These are phyloP conservation scores for Cherax quadricarinatus DNA, from an alignment of 1,140 invertebrate genomes.

Conservation along the genomic window DNA sequence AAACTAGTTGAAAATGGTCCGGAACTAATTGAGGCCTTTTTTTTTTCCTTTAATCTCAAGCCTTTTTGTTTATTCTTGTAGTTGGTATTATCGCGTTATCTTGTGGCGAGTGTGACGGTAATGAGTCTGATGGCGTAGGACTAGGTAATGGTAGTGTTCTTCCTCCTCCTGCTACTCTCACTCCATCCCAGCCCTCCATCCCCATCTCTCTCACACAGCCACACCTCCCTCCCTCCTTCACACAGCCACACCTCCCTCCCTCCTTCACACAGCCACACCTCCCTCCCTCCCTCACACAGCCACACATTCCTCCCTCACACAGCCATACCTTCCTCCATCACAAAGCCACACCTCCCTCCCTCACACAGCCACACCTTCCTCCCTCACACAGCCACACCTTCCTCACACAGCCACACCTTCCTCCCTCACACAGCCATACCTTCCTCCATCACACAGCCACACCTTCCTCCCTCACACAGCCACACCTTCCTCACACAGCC, in stretches of 20 bases:
- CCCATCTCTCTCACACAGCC: neutral
- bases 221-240: no score
- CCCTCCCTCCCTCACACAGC: no score
- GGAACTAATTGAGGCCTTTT: neutral
- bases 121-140: neutral
- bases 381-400: neutral
- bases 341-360: no score
- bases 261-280: no score
- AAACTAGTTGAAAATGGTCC: neutral
- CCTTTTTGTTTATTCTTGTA: neutral
- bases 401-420: neutral
- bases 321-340: no score
- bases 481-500: no score
- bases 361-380: neutral
- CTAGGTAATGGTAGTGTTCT: neutral
- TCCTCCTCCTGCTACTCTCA: neutral
- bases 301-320: no score
- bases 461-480: no score
- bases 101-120: neutral
- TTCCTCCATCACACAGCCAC: neutral
- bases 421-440: neutral
- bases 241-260: no score
- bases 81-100: neutral
- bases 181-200: neutral
- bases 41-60: neutral